Conservation (phyloP, 2,113 vertebrate genomes). For the Coregonus clupeaformis region DNA sequence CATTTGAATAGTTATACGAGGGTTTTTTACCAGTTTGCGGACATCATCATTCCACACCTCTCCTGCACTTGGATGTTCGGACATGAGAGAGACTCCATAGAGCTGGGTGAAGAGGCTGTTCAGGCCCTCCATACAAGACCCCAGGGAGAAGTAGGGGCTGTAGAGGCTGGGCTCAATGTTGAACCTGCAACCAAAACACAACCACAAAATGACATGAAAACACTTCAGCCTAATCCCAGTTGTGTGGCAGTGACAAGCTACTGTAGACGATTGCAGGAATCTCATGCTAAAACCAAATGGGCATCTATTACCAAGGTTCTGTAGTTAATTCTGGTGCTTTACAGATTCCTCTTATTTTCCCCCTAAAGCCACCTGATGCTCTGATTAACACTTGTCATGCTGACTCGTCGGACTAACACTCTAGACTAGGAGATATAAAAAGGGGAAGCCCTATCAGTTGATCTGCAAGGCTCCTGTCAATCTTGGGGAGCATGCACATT, state of each 20-base stretch:
- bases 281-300: no score
- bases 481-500: constrained; percentile 2
- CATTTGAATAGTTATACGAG: not conserved
- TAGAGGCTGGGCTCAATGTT: constrained; percentile 95
- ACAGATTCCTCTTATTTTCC: no score
- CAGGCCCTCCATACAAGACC: constrained; percentile 95
- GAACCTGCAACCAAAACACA: constrained; percentile 75
- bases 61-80: constrained; percentile 82
- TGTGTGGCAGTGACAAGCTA: not conserved
- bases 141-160: constrained; percentile 91
- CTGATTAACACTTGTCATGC: not conserved
- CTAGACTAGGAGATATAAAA: not conserved
- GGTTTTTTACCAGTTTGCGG: constrained; percentile 86
- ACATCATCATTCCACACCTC: constrained; percentile 95
- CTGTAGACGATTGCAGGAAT: no score
- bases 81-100: constrained; percentile 85
- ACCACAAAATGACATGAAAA: not conserved
- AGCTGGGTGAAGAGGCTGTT: constrained; percentile 86
- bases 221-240: not conserved
- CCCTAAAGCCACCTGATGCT: not conserved
- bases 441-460: not conserved
- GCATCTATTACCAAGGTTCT: no score
- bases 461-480: constrained; percentile 2
- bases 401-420: not conserved
- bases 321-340: no score